Evolutionary conservation across 2,113 vertebrate species (phyloP).

Genomic region (Macroglossus sobrinus): DNA sequence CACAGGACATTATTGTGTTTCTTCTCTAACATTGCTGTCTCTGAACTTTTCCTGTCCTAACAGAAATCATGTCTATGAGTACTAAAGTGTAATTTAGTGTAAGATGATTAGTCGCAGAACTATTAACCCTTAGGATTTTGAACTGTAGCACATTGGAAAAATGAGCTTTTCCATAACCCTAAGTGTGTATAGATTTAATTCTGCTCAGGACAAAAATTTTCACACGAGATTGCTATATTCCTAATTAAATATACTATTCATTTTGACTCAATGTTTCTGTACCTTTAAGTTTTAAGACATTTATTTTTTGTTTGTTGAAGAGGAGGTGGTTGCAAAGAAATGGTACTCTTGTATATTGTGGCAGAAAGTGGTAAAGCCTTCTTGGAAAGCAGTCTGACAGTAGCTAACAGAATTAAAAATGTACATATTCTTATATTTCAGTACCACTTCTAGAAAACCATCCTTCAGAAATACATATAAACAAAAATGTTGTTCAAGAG

Average conservation of each 20-base stretch:
- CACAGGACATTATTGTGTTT: neutral
- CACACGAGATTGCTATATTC: neutral
- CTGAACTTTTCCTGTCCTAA: neutral
- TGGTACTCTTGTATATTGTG: neutral
- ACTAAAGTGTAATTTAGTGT: neutral
- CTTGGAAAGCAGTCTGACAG: neutral
- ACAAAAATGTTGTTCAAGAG: neutral
- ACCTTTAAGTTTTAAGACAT: neutral
- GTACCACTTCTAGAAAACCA: neutral
- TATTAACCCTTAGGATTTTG: neutral
- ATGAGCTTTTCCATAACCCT: neutral
- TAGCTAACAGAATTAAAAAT: slow-evolving; percentile 3
- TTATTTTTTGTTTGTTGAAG: slow-evolving; percentile 6
- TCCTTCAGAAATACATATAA: neutral
- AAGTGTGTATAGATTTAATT: neutral
- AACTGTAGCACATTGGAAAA: neutral
- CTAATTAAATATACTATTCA: neutral
- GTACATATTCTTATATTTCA: neutral
- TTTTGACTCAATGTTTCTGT: neutral
- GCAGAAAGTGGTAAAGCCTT: neutral
- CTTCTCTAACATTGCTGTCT: neutral
- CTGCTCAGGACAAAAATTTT: neutral
- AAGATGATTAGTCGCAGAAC: neutral
- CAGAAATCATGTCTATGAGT: neutral
- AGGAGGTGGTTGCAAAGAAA: neutral